Base-by-base conservation (phyloP, 2,113 vertebrate genomes). In the Cinclus cinclus region DNA sequence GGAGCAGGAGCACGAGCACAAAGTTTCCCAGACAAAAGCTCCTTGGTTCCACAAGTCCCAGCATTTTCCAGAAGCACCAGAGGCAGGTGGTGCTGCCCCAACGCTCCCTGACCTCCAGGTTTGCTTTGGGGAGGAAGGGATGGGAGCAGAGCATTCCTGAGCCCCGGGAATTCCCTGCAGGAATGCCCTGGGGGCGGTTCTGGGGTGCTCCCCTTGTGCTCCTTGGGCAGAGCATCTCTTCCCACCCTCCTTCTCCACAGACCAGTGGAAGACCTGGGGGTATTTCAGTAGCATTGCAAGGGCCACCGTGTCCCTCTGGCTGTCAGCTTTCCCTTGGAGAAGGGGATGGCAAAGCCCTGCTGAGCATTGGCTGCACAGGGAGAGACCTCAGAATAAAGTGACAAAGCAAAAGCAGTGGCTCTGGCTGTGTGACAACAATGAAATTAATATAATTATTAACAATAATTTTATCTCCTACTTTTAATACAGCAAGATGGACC, bases 31-130 rank as follows among this genome's bases (percentile, higher is more conserved):
- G 63, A 8, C 14, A 13, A 10, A 53, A 60, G 6, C 69, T 81
- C 65, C n/a, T 39, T 0, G 3, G n/a, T 35, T 41, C 35, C 1
- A 4, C 3, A 6, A 6, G 1, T 35, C 13, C 10, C 4, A 0
- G 3, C 3, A 1, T 13, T 49, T 15, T 64, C 60, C 60, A 64
- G 56, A 2, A 46, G 82, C 20, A 1, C 28, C 1, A 1, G 47
- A 3, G 74, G n/a, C 59, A 25, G 23, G 39, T 3, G 21, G 15
- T 0, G 8, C 55, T 11, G 14, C 71, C 39, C 11, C 0, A 8
- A 3, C 0, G 7, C 41, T 55, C 62, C 82, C 58, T 10, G 2
- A 13, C 0, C 55, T 35, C 37, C 41, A 1, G 10, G 2, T 6
- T 1, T 1, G 4, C 1, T 5, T 0, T 3, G 10, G 58, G 63